These are phyloP conservation scores for Darevskia mixta DNA, from an alignment of 2,797 vertebrate genomes.

Conservation along the genomic window DNA sequence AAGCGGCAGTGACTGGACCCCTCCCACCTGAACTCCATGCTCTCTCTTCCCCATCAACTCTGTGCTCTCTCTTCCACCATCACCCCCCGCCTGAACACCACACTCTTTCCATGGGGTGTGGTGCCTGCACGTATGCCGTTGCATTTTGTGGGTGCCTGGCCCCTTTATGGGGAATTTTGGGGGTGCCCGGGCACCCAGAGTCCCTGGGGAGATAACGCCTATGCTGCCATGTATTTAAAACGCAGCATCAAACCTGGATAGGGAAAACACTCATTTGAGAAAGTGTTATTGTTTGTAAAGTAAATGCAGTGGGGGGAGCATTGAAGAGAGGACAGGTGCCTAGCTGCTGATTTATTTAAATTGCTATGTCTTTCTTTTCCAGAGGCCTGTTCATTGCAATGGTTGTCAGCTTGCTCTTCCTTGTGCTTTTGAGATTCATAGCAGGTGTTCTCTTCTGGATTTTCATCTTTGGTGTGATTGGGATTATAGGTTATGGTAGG, in stretches of 20 bases:
- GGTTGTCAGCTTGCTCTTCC: constrained; percentile 91
- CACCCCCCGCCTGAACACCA: too few species aligned
- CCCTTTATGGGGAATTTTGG: too few species aligned
- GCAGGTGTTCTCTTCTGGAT: constrained; percentile 92
- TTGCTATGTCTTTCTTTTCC: constrained; percentile 59
- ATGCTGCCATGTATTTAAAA: neutral
- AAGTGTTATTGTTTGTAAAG: neutral
- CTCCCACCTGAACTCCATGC: too few species aligned
- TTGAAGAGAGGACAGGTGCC: neutral
- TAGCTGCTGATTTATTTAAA: neutral
- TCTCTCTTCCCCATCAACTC: too few species aligned
- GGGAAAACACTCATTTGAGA: too few species aligned
- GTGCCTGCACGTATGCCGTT: too few species aligned
- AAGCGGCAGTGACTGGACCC: too few species aligned
- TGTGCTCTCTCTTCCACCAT: too few species aligned
- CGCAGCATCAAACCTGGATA: neutral
- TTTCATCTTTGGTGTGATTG: constrained; percentile 88
- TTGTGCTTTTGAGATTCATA: constrained; percentile 90
- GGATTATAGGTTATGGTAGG: constrained; percentile 89
- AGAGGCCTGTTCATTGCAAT: constrained; percentile 92
- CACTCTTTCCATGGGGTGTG: too few species aligned
- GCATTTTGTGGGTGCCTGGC: too few species aligned
- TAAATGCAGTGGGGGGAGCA: neutral
- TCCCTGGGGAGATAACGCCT: neutral
- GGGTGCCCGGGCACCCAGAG: too few species aligned